Evolutionary conservation across 1,140 invertebrate genomes (phyloP), one percentile per base, ranked within the genome.

Genomic region (Brachionus asplanchnoidis): DNA sequence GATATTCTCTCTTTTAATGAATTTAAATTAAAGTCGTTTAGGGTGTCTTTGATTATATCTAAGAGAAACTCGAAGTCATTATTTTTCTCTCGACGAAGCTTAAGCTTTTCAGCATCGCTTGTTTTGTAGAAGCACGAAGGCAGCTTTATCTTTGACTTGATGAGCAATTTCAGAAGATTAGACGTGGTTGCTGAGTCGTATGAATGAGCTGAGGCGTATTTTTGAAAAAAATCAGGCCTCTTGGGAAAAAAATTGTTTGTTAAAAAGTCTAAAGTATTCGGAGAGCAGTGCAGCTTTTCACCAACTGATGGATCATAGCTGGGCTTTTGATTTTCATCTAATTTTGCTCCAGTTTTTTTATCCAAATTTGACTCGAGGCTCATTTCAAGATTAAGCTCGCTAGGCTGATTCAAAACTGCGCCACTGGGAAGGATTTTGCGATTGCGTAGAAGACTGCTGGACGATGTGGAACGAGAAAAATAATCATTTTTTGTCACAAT

Each of bases 81-180:
- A 12, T 46, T 77, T 77, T 77, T 77, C 17, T 77, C 73, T 23
- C 46, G 20, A 9, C 44, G 40, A 1, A 75, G 17, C 9, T 42
- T 44, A 1, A 77, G 46, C n/a, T 77, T 77, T 20, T 77, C 73
- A 3, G 26, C 12, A 28, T 77, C 73, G 11, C 42, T 50, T 26
- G 42, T 77, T 50, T 77, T 77, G 42, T 53, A 50, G 26, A 77
- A 77, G n/a, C 73, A 77, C 20, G 73, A 50, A 26, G 73, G 73
- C 3, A 77, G 44, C 26, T 77, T 77, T 26, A 77, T 50, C 23
- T 77, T 77, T 26, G 73, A 77, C 50, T 77, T 77, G 11, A 77
- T 77, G 2, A 77, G 26, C 12, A 50, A n/a, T 50, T 77, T 77
- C 1, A 77, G 42, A 26, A 77, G 26, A 77, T 50, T 50, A 12